Evolutionary conservation across 2,113 vertebrate genomes (phyloP).

Genomic region (Trogon melanurus): DNA sequence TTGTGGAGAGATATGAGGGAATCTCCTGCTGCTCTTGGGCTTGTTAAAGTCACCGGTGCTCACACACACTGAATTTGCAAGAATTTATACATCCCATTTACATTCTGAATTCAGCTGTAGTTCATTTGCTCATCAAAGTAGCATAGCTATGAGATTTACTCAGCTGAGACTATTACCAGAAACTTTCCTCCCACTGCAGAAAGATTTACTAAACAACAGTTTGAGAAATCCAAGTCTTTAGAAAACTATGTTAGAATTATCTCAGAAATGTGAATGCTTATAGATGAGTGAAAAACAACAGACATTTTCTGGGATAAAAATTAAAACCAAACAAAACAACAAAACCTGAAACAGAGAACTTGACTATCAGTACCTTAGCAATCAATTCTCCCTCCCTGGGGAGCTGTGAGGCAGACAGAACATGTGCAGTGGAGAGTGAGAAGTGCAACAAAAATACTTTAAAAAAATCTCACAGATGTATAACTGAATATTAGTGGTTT

Average conservation of each 20-base stretch:
- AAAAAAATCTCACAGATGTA: rapidly evolving
- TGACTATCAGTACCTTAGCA: not conserved
- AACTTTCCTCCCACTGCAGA: constrained; percentile 44
- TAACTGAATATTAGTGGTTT: not conserved
- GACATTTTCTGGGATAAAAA: not conserved
- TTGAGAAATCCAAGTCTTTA: constrained; percentile 34
- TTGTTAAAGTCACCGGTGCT: constrained; percentile 33
- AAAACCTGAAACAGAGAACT: not conserved
- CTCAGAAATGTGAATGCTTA: not conserved
- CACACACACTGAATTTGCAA: constrained; percentile 17
- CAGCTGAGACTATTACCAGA: constrained; percentile 58
- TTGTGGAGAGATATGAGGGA: not conserved
- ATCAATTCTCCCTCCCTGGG: not conserved
- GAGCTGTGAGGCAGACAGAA: not conserved
- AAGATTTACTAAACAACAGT: constrained; percentile 27
- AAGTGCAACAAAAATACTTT: constrained; percentile 14
- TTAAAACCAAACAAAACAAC: not conserved
- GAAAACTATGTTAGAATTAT: constrained; percentile 9
- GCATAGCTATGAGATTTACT: constrained; percentile 2
- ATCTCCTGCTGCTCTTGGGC: constrained; percentile 38
- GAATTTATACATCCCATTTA: constrained; percentile 42
- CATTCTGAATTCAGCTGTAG: constrained; percentile 65
- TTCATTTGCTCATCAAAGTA: constrained; percentile 53
- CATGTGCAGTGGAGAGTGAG: constrained; percentile 12
- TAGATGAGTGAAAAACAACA: not conserved